Percentiles rank a stretch among this genome's conserved stretches.
Conservation (phyloP, 2,113 vertebrate species). For the Neoarius graeffei region DNA sequence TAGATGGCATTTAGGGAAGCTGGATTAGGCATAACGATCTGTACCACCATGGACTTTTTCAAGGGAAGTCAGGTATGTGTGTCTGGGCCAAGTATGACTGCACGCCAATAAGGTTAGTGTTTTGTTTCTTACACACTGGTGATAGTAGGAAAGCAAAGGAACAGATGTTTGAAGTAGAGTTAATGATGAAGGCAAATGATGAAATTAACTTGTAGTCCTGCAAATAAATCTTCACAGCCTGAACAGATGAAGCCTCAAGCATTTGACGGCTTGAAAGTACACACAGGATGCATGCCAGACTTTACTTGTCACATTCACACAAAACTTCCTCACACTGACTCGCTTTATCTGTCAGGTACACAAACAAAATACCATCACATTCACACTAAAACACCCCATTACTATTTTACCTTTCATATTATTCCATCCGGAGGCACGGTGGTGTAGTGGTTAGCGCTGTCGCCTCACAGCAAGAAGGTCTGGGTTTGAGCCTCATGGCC, state of each 20-base stretch:
- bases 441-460: no score
- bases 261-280: slow-evolving; percentile 2
- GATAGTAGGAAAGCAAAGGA: neutral
- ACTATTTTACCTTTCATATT: neutral
- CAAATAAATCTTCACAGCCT: slow-evolving; percentile 19
- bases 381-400: neutral
- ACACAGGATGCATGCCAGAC: neutral
- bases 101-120: neutral
- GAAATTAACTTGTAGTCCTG: neutral
- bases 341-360: neutral
- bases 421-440: no score
- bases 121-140: neutral
- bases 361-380: neutral
- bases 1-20: slow-evolving; percentile 16
- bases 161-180: neutral
- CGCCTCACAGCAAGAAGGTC: no score
- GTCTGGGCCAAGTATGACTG: neutral
- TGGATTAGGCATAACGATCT: neutral
- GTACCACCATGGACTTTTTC: neutral
- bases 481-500: no score
- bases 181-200: neutral
- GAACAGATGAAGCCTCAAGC: slow-evolving; percentile 17
- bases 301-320: neutral
- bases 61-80: neutral
- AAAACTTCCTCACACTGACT: neutral